Evolutionary conservation across 2,113 vertebrate genomes (phyloP).

Genomic region (Gobius niger): DNA sequence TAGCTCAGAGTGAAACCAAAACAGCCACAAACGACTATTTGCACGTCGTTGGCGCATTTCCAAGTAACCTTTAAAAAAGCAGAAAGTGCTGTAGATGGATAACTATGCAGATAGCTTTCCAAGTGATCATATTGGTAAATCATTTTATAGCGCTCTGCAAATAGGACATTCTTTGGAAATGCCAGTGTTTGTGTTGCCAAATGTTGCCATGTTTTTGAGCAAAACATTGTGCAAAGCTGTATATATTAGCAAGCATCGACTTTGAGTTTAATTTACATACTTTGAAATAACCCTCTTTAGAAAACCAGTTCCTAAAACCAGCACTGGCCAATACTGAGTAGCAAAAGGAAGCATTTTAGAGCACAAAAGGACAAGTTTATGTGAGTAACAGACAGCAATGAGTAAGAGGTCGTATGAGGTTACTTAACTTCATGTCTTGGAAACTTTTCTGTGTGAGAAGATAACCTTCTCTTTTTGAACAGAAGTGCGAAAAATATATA

Average conservation of each 20-base stretch:
- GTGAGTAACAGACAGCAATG: too few species aligned
- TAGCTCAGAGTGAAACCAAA: slow-evolving; percentile 47
- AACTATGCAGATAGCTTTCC: too few species aligned
- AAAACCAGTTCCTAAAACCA: not conserved
- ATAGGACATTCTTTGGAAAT: not conserved
- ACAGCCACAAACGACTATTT: not conserved
- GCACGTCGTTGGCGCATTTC: slow-evolving; percentile 20
- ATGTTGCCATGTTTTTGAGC: not conserved
- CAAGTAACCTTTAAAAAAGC: slow-evolving; percentile 8
- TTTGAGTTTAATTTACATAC: not conserved
- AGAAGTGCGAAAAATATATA: not conserved
- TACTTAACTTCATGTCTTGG: not conserved
- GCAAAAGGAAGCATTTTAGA: too few species aligned
- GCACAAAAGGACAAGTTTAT: too few species aligned
- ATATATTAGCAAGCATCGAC: not conserved
- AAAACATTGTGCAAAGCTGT: not conserved
- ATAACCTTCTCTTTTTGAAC: not conserved
- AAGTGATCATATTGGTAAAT: not conserved
- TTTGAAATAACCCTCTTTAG: not conserved
- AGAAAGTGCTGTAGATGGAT: too few species aligned
- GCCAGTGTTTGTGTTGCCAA: not conserved
- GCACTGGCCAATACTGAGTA: too few species aligned
- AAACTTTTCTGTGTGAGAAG: not conserved
- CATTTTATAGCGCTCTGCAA: not conserved
- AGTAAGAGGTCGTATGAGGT: not conserved